Conservation (phyloP, 2,888 invertebrate species). For the Mechanitis mazaeus region DNA sequence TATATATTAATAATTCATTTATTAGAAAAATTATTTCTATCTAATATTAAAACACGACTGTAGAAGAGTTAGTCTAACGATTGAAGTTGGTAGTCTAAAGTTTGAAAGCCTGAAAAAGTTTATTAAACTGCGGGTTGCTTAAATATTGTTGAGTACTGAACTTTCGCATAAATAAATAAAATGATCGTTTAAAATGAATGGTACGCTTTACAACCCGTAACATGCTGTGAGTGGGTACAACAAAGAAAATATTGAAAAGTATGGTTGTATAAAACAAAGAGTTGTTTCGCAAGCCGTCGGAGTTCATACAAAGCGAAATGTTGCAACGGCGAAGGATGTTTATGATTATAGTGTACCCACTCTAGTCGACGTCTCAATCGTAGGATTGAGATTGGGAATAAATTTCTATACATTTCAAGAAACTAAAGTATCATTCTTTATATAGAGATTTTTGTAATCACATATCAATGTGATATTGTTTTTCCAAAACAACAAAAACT, state of each 20-base stretch:
- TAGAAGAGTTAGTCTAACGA: too few relatives aligned
- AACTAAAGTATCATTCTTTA: too few relatives aligned
- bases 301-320: constrained; percentile 70
- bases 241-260: constrained; percentile 73
- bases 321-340: constrained; percentile 66
- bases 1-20: too few relatives aligned
- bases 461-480: too few relatives aligned
- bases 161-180: not conserved
- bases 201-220: constrained; percentile 31
- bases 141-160: constrained; percentile 2
- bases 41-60: too few relatives aligned
- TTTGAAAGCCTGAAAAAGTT: too few relatives aligned
- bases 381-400: constrained; percentile 51
- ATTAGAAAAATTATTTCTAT: too few relatives aligned
- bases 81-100: too few relatives aligned
- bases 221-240: constrained; percentile 62
- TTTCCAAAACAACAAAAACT: too few relatives aligned
- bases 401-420: constrained; percentile 4
- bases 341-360: constrained; percentile 68
- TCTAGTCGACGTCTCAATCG: constrained; percentile 61
- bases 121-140: not conserved
- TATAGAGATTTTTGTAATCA: too few relatives aligned
- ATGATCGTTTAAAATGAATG: constrained; percentile 8
- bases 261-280: constrained; percentile 70
- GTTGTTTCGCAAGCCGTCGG: constrained; percentile 55